Percentiles rank a stretch among this genome's conserved stretches.
Evolutionary conservation across 2,888 invertebrate species (phyloP).

Genomic region (Oegoconia quadripuncta): DNA sequence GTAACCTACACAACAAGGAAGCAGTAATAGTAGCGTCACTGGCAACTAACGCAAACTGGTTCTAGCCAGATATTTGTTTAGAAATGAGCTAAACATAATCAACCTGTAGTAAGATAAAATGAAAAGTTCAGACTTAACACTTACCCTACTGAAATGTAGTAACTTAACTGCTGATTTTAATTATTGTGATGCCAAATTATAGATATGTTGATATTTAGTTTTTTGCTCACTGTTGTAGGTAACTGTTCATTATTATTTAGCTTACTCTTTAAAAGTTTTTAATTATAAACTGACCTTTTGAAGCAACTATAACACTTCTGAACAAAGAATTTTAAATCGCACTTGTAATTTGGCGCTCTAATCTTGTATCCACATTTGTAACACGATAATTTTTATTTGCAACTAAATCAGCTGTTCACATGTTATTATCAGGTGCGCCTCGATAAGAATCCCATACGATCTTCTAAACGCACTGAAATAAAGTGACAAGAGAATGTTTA

Average conservation of each 20-base stretch:
- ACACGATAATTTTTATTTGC: constrained; percentile 1
- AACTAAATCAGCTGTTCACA: constrained; percentile 62
- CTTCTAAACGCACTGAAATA: constrained; percentile 66
- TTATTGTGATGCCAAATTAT: too few relatives aligned
- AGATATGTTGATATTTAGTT: too few relatives aligned
- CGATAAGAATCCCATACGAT: constrained; percentile 47
- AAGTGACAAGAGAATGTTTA: constrained; percentile 70
- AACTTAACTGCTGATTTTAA: too few relatives aligned
- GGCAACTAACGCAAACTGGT: constrained; percentile 11
- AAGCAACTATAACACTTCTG: constrained; percentile 14
- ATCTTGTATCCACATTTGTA: background rate
- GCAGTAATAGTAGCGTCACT: constrained; percentile 2
- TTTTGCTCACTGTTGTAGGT: background rate
- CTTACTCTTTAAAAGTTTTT: constrained; percentile 6
- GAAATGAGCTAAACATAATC: too few relatives aligned
- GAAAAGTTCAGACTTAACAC: too few relatives aligned
- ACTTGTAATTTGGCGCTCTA: constrained; percentile 26
- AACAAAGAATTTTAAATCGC: constrained; percentile 24
- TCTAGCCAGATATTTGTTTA: constrained; percentile 8
- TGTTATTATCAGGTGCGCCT: constrained; percentile 45
- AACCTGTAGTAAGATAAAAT: too few relatives aligned
- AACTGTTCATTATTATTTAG: background rate
- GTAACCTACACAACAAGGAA: constrained; percentile 3
- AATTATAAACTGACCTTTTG: constrained; percentile 20
- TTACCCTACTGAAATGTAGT: too few relatives aligned